Evolutionary conservation across 92 coral and sea anemone species (phyloP).

Genomic region (Scolanthus callimorphus): DNA sequence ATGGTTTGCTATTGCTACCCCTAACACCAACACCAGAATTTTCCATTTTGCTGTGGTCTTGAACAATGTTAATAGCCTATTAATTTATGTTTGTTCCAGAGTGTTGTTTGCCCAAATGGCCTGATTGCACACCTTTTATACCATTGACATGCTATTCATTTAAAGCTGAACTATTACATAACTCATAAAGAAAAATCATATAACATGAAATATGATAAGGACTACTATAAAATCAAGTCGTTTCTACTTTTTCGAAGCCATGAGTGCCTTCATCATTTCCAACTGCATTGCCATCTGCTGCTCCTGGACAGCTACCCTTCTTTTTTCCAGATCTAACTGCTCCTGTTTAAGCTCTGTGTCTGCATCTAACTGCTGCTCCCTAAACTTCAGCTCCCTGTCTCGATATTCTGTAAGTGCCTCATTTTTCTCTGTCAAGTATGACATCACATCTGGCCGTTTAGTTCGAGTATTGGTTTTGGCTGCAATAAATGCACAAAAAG

Average conservation of each 20-base stretch:
- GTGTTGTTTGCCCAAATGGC: conserved; percentile 50
- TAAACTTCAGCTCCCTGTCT: conserved; percentile 45
- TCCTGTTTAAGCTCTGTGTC: conserved; percentile 2
- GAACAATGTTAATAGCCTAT: too few species aligned
- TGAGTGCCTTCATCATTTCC: conserved; percentile 3
- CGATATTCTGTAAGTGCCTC: conserved; percentile 25
- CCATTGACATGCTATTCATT: too few species aligned
- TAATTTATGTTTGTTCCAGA: conserved; percentile 12
- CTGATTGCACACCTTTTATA: conserved; percentile 11
- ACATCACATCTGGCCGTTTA: background rate
- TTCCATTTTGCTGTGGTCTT: too few species aligned
- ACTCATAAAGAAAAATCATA: too few species aligned
- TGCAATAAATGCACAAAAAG: too few species aligned
- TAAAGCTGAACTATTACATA: too few species aligned
- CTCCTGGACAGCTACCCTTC: conserved; percentile 48
- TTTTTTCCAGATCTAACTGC: conserved; percentile 1
- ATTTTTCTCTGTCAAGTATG: conserved; percentile 11
- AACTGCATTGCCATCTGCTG: conserved; percentile 42
- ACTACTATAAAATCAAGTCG: too few species aligned
- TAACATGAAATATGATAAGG: too few species aligned
- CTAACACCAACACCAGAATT: too few species aligned
- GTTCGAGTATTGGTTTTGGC: too few species aligned
- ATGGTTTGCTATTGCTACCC: too few species aligned
- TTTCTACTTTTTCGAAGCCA: background rate
- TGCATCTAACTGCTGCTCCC: conserved; percentile 35